Percentiles rank a stretch among this genome's conserved stretches.
Conservation (phyloP, 2,888 invertebrate genomes). For the Epinotia demarniana region DNA sequence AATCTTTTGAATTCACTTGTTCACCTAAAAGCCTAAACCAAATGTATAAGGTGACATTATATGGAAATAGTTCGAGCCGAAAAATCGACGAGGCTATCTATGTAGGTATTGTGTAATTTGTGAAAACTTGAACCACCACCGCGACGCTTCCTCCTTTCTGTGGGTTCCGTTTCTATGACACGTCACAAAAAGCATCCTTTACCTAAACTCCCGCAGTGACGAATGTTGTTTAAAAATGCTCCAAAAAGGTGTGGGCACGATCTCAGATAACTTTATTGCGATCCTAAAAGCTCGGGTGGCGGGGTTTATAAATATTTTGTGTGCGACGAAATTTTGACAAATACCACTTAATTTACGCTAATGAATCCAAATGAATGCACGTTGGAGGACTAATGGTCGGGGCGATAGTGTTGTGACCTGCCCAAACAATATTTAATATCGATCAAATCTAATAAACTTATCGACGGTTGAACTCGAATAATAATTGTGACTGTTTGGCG, state of each 20-base stretch:
- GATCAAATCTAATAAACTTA: constrained; percentile 19
- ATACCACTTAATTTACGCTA: constrained; percentile 83
- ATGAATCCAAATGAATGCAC: constrained; percentile 80
- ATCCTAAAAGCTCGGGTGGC: constrained; percentile 65
- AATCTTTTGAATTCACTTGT: too few relatives aligned
- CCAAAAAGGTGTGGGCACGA: constrained; percentile 52
- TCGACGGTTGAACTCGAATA: not conserved
- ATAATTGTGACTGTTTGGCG: not conserved
- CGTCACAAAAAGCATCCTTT: not conserved
- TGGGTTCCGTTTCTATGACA: not conserved
- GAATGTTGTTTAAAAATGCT: constrained; percentile 31
- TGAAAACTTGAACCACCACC: too few relatives aligned
- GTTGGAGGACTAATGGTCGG: constrained; percentile 67
- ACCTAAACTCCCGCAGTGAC: constrained; percentile 14
- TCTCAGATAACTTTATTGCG: constrained; percentile 65
- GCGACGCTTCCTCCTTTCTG: not conserved
- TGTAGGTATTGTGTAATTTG: too few relatives aligned
- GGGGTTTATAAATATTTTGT: constrained; percentile 79
- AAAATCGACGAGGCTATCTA: too few relatives aligned
- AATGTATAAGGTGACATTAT: too few relatives aligned
- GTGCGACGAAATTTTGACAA: constrained; percentile 77
- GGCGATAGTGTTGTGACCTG: constrained; percentile 59
- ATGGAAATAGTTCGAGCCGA: too few relatives aligned
- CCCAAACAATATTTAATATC: constrained; percentile 15
- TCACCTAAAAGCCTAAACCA: too few relatives aligned